Conservation (phyloP, 2,797 vertebrate species). For the Pipistrellus kuhlii region DNA sequence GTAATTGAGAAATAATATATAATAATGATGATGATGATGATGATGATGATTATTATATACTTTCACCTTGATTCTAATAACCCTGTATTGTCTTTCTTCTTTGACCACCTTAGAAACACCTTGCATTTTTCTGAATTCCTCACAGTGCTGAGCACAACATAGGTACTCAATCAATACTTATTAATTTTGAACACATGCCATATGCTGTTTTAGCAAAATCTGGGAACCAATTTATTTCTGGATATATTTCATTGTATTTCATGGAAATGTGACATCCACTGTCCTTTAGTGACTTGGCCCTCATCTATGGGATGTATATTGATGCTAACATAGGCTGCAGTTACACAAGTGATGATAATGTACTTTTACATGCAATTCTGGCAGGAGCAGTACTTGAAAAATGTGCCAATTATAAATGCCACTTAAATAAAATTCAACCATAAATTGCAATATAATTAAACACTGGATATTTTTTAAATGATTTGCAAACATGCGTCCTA, state of each 20-base stretch:
- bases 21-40: background rate
- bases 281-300: slow-evolving; percentile 34
- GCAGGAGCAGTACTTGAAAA: slow-evolving; percentile 49
- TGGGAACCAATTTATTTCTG: slow-evolving; percentile 57
- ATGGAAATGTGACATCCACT: slow-evolving; percentile 24
- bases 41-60: background rate
- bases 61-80: background rate
- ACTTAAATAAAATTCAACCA: slow-evolving; percentile 55
- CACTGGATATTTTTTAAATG: background rate
- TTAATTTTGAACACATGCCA: slow-evolving; percentile 49
- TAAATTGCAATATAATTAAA: slow-evolving; percentile 62
- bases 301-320: background rate
- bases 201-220: slow-evolving; percentile 68
- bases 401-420: slow-evolving; percentile 51
- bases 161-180: slow-evolving; percentile 51
- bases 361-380: slow-evolving; percentile 32
- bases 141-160: background rate
- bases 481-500: slow-evolving; percentile 7
- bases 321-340: slow-evolving; percentile 23
- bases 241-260: slow-evolving; percentile 56
- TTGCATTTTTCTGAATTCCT: background rate
- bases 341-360: slow-evolving; percentile 22
- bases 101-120: background rate
- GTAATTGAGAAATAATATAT: background rate
- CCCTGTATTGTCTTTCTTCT: background rate